Base-by-base conservation (phyloP, 2,797 vertebrate species). In the Pelochelys cantorii region DNA sequence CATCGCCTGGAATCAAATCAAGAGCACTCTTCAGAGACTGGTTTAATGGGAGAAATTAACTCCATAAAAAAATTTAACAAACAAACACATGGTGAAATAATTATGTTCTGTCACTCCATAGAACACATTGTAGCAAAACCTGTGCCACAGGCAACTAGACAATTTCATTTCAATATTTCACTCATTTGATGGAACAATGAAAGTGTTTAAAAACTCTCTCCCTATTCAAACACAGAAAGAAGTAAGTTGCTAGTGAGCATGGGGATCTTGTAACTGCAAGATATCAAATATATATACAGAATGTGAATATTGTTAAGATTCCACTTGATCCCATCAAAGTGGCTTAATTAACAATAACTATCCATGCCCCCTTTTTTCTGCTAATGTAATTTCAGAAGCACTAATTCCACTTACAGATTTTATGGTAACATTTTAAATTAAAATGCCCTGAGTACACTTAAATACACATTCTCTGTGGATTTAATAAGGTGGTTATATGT, bases 341-440 rank as follows among this genome's bases (percentile, higher is more conserved):
- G 34, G 78, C 86, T 95, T 89, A 84, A 96, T 92, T 91, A 95
- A 90, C 86, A 93, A 85, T 91, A 95, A 96, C 93, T 86, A 94
- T 65, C 48, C 55, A 79, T 84, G 42, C 65, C 85, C 27, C 68
- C 80, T 27, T 94, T 93, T 90, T 89, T 88, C 52, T 80, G n/a
- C 79, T 96, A 96, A 96, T 89, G 83, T 65, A 83, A 90, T 91
- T 87, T 94, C 88, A 68, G 87, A 95, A 92, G 52, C 89, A 83
- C 85, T 94, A 94, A 95, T 90, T 90, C 95, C 80, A 94, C 89
- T 84, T 94, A 59, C 52, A 96, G 81, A 84, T 97, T 95, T 94
- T 94, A 96, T 91, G n/a, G 71, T 93, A 96, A 94, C 81, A 42
- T 94, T 82, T 92, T 88, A 90, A 90, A 95, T 96, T 92, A 80